Conservation (phyloP, 2,113 vertebrate genomes). For the Sphaerodactylus townsendi region DNA sequence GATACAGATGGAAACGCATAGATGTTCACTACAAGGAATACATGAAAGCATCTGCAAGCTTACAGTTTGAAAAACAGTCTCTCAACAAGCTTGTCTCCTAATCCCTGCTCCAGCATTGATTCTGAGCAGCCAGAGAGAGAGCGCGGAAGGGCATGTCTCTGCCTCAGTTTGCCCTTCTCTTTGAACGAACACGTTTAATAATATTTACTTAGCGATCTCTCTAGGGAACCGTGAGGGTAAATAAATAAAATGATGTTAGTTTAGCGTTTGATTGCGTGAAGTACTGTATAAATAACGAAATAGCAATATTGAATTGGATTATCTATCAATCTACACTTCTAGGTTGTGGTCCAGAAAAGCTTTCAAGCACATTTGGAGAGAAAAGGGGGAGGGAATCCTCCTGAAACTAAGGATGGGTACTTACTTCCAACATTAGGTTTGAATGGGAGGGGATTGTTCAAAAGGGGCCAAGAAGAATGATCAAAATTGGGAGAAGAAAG, state of each 20-base stretch:
- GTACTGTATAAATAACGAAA: neutral
- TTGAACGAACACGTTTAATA: neutral
- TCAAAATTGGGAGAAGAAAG: neutral
- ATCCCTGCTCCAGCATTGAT: neutral
- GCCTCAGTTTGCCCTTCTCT: conserved; percentile 4
- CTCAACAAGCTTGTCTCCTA: conserved; percentile 3
- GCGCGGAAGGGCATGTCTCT: neutral
- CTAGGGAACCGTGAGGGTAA: conserved; percentile 5
- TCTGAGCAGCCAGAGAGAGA: neutral
- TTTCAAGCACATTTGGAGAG: neutral
- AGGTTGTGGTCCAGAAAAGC: conserved; percentile 20
- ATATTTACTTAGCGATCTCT: conserved; percentile 16
- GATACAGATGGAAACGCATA: neutral
- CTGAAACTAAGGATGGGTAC: neutral
- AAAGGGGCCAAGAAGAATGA: neutral
- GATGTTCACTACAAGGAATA: neutral
- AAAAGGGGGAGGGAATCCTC: neutral
- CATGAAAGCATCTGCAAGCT: neutral
- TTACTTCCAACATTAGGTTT: neutral
- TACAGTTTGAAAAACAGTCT: neutral
- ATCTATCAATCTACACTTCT: neutral
- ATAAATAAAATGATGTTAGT: conserved; percentile 3
- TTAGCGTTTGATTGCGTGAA: conserved; percentile 22
- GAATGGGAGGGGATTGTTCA: neutral
- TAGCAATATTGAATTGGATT: conserved; percentile 16